Percentiles rank a stretch among this genome's conserved stretches.
phyloP scores from a whole-genome alignment of 2,888 invertebrate species.

The Phaonia tiefii region DNA sequence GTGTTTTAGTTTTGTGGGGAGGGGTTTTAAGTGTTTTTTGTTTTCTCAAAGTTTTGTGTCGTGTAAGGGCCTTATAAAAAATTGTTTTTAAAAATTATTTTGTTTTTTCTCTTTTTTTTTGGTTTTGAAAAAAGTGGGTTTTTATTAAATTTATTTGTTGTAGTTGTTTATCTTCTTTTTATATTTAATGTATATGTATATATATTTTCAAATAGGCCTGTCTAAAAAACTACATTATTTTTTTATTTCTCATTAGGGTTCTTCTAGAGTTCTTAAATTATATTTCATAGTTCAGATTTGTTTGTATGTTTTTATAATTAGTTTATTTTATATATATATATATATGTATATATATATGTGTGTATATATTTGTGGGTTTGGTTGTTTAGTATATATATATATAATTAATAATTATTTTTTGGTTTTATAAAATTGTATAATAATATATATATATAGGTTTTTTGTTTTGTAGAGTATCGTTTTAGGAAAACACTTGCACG shows the following conservation, averaged over 20 bases:
- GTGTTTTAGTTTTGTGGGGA: conserved; percentile 52
- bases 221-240: conserved; percentile 60
- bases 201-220: conserved; percentile 55
- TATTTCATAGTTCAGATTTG: conserved; percentile 41
- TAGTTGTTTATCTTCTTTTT: conserved; percentile 7
- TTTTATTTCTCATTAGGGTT: conserved; percentile 28
- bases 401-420: conserved; percentile 56
- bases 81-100: conserved; percentile 43
- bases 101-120: conserved; percentile 35
- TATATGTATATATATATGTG: conserved; percentile 61
- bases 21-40: conserved; percentile 27
- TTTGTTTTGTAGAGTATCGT: conserved; percentile 62
- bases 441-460: conserved; percentile 63
- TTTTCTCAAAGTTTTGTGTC: conserved; percentile 47
- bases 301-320: conserved; percentile 45
- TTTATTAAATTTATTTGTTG: too few species aligned
- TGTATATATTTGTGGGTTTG: conserved; percentile 61
- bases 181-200: conserved; percentile 31
- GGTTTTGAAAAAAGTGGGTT: conserved; percentile 41
- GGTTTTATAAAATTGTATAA: conserved; percentile 66
- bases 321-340: conserved; percentile 53
- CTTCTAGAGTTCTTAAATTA: conserved; percentile 40
- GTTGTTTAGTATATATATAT: conserved; percentile 41
- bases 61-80: conserved; percentile 55
- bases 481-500: conserved; percentile 53